These are phyloP conservation scores for Himantopus leucocephalus DNA, from an alignment of 2,113 vertebrate genomes.

Conservation along the genomic window DNA sequence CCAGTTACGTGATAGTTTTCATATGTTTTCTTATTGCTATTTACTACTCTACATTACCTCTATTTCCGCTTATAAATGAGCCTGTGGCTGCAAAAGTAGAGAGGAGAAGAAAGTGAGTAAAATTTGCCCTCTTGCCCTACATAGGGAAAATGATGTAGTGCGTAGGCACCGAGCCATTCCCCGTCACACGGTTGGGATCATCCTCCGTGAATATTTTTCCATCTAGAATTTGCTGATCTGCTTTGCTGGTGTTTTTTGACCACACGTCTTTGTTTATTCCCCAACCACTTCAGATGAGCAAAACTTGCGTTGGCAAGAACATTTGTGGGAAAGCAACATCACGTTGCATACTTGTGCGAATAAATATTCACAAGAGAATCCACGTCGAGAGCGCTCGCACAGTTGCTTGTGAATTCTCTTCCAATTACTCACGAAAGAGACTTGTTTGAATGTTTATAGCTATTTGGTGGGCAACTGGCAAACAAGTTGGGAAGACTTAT, in stretches of 20 bases:
- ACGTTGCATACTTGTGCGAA: background rate
- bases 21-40: background rate
- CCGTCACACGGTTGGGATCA: background rate
- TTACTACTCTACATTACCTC: background rate
- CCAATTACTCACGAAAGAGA: slow-evolving; percentile 1
- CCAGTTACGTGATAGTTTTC: background rate
- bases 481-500: background rate
- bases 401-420: background rate
- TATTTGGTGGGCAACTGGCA: slow-evolving; percentile 41
- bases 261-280: slow-evolving; percentile 35
- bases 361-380: slow-evolving; percentile 37
- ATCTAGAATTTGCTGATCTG: background rate
- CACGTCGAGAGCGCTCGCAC: background rate
- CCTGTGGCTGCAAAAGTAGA: fast-evolving
- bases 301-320: slow-evolving; percentile 29
- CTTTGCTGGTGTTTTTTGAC: background rate
- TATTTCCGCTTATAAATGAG: background rate
- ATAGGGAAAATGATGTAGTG: background rate
- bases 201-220: background rate
- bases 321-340: slow-evolving; percentile 38
- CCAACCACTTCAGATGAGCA: background rate
- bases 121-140: background rate
- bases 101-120: background rate
- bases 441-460: background rate
- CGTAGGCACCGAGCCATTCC: background rate